phyloP scores from a whole-genome alignment of 2,113 vertebrate species.

The Sander lucioperca region DNA sequence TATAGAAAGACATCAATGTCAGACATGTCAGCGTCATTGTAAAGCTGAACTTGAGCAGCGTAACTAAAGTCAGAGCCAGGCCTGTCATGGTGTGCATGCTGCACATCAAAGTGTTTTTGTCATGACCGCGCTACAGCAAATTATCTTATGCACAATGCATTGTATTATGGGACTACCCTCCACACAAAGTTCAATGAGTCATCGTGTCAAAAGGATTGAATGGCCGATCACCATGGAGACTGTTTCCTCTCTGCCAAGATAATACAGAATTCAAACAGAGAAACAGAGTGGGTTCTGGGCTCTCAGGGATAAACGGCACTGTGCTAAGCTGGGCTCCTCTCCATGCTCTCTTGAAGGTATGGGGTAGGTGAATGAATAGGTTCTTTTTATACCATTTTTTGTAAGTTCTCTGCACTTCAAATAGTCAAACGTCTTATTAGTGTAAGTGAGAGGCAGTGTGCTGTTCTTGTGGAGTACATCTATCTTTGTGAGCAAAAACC shows the following conservation, averaged over 20 bases:
- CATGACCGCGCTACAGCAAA: conserved; percentile 32
- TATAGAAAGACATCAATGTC: conserved; percentile 16
- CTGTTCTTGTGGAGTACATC: neutral
- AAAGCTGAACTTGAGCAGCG: conserved; percentile 32
- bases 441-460: neutral
- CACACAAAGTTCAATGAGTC: conserved; percentile 56
- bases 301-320: conserved; percentile 39
- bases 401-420: neutral
- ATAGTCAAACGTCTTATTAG: neutral
- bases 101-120: conserved; percentile 32
- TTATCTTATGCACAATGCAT: conserved; percentile 17
- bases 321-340: conserved; percentile 37
- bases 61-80: conserved; percentile 11
- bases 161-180: conserved; percentile 35
- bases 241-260: conserved; percentile 32
- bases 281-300: conserved; percentile 36
- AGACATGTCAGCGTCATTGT: conserved; percentile 15
- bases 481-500: neutral
- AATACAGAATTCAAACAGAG: conserved; percentile 31
- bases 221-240: conserved; percentile 35
- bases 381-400: conserved; percentile 30
- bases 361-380: conserved; percentile 37
- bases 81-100: neutral
- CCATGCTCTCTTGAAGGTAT: conserved; percentile 31
- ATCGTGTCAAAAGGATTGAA: conserved; percentile 62